Evolutionary conservation across 2,888 invertebrate genomes (phyloP).

Genomic region (Abscondita cerata): DNA sequence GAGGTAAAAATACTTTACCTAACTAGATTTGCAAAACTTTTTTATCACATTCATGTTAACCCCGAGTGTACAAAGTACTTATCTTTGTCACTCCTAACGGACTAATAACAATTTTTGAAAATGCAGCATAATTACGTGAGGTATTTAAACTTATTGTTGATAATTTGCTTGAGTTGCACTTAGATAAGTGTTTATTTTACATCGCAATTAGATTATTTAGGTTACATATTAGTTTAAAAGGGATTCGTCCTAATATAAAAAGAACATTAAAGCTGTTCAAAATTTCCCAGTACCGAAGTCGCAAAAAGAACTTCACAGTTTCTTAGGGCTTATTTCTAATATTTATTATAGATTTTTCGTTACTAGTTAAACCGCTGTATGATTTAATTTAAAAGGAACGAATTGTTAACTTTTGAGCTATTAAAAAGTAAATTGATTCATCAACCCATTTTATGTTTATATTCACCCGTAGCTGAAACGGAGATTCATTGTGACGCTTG

Average conservation of each 20-base stretch:
- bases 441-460: too few species aligned
- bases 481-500: too few species aligned
- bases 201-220: constrained; percentile 1
- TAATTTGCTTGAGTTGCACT: background rate
- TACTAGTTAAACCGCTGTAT: background rate
- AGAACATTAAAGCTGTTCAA: background rate
- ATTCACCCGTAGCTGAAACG: too few species aligned
- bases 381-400: background rate
- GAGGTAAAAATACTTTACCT: background rate
- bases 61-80: constrained; percentile 3
- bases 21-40: background rate
- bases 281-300: background rate
- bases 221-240: background rate
- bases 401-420: background rate
- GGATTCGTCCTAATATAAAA: background rate
- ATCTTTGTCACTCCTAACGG: constrained; percentile 3
- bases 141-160: background rate
- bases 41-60: background rate
- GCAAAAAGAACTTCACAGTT: too few species aligned
- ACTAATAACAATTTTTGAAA: background rate
- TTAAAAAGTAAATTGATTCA: too few species aligned
- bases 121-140: background rate
- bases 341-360: constrained; percentile 1
- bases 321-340: background rate
- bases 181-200: constrained; percentile 1